Percentiles rank a stretch among this genome's conserved stretches.
Conservation (phyloP, 1,140 invertebrate genomes). For the Atta texana region DNA sequence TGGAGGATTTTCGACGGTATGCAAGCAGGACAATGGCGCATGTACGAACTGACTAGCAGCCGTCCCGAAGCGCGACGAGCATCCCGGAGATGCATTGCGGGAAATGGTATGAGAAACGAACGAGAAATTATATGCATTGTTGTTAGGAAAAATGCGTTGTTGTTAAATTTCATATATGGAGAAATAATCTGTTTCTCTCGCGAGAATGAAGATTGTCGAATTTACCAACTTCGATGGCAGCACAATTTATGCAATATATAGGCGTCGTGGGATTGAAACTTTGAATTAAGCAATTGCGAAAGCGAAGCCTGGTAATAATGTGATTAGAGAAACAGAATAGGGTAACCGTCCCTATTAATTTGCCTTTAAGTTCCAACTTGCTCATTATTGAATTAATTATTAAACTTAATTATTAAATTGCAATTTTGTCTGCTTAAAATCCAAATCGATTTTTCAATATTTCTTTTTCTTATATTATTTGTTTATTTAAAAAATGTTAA, state of each 20-base stretch:
- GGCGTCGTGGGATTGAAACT: not conserved
- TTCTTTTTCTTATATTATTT: too few species aligned
- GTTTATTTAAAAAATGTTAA: too few species aligned
- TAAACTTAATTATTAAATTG: too few species aligned
- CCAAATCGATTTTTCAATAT: too few species aligned
- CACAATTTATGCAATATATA: not conserved
- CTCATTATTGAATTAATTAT: too few species aligned
- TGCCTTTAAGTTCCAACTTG: too few species aligned
- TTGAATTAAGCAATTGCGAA: not conserved
- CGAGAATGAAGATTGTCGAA: slow-evolving; percentile 13
- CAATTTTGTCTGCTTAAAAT: too few species aligned
- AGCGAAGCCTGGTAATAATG: not conserved
- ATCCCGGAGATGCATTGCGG: slow-evolving; percentile 36
- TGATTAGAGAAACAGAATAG: not conserved
- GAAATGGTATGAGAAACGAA: slow-evolving; percentile 21
- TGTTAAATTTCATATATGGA: slow-evolving; percentile 37
- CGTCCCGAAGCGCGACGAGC: slow-evolving; percentile 29
- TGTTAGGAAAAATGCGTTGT: not conserved
- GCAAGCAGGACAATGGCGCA: slow-evolving; percentile 45
- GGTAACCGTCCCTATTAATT: too few species aligned
- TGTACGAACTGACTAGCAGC: slow-evolving; percentile 41
- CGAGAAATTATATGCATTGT: too few species aligned
- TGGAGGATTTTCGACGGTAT: slow-evolving; percentile 50
- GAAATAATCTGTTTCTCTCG: not conserved
- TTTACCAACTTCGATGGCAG: not conserved